Percentiles rank a stretch among this genome's conserved stretches.
phyloP scores from a whole-genome alignment of 2,113 vertebrate species.

The Nibea albiflora region DNA sequence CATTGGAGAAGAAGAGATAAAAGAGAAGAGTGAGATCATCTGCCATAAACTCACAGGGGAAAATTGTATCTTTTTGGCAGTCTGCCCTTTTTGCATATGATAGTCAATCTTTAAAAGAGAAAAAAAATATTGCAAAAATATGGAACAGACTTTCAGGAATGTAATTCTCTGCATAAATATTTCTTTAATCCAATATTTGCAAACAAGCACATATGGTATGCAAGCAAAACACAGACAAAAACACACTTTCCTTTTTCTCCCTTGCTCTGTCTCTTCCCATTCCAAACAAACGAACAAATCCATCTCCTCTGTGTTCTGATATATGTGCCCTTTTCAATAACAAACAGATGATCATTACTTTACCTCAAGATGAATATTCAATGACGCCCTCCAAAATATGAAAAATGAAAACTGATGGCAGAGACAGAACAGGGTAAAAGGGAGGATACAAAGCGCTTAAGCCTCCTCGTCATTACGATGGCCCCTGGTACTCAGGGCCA shows the following conservation, averaged over 20 bases:
- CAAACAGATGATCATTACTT: conserved; percentile 67
- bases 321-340: conserved; percentile 64
- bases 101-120: conserved; percentile 5
- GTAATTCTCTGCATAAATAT: background rate
- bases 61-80: conserved; percentile 39
- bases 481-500: conserved; percentile 90
- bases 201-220: background rate
- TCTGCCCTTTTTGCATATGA: conserved; percentile 21
- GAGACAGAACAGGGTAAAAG: conserved; percentile 60
- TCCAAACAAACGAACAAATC: conserved; percentile 44
- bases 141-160: background rate
- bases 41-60: conserved; percentile 45
- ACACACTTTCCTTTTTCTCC: conserved; percentile 12
- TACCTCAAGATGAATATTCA: conserved; percentile 72
- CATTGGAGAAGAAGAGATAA: conserved; percentile 73
- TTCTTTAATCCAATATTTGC: background rate
- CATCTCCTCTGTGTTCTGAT: conserved; percentile 48
- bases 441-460: conserved; percentile 88
- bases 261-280: background rate
- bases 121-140: background rate
- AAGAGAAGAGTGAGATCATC: conserved; percentile 75
- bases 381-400: conserved; percentile 75
- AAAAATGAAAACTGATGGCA: conserved; percentile 62
- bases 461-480: conserved; percentile 92
- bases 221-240: background rate